Conservation (phyloP, 2,888 invertebrate species). For the Lampropteryx suffumata region DNA sequence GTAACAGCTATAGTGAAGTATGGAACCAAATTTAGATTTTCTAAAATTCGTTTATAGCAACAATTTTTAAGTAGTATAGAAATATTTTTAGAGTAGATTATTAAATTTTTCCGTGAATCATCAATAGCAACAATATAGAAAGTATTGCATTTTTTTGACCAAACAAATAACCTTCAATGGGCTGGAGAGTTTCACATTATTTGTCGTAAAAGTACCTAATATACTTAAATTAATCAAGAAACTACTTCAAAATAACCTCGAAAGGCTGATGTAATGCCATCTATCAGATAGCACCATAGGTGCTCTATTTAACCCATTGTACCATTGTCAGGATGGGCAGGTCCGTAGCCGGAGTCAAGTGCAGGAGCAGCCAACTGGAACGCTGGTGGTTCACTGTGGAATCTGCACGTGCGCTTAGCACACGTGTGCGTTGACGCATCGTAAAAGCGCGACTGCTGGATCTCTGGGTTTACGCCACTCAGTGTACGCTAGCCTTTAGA, state of each 20-base stretch:
- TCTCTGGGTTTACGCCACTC: conserved; percentile 36
- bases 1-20: no score
- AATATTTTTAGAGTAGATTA: no score
- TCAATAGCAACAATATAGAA: no score
- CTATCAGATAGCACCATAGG: conserved; percentile 34
- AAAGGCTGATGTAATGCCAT: conserved; percentile 13
- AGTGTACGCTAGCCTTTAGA: conserved; percentile 42
- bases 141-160: no score
- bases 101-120: no score
- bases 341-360: conserved; percentile 66
- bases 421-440: conserved; percentile 67
- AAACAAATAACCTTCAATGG: no score
- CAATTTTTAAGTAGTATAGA: no score
- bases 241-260: conserved; percentile 17
- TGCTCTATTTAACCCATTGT: conserved; percentile 70
- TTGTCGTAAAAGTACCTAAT: no score
- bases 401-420: conserved; percentile 65
- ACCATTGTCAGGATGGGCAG: conserved; percentile 62
- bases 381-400: conserved; percentile 65
- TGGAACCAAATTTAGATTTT: no score
- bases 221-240: conserved; percentile 6
- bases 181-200: no score
- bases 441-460: conserved; percentile 45
- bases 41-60: no score
- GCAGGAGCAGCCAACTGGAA: conserved; percentile 76